Percentiles rank a stretch among this genome's conserved stretches.
These are phyloP conservation scores for Palythoa grandis DNA, from an alignment of 92 coral and sea anemone genomes.

Conservation along the genomic window DNA sequence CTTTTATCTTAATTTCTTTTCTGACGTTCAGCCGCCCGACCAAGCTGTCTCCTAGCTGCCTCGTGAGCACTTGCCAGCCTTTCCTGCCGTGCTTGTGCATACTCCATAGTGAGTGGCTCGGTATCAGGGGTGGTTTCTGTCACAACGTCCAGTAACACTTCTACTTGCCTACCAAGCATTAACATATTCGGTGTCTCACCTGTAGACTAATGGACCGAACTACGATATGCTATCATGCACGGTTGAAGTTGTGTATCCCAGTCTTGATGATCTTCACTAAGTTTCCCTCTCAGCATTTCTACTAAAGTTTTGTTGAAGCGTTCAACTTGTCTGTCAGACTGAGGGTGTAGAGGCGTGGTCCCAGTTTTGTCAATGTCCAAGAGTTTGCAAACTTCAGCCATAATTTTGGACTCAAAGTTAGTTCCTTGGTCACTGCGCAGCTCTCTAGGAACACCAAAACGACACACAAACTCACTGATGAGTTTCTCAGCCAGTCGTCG, in stretches of 20 bases:
- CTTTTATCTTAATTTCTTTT: constrained; percentile 54
- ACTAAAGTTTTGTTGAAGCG: constrained; percentile 42
- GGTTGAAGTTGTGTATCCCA: constrained; percentile 4
- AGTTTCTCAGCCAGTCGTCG: no score
- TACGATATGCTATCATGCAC: no score
- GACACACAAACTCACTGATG: no score
- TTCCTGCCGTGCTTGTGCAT: no score
- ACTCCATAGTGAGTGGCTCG: no score
- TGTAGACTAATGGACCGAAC: no score
- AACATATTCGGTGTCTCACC: no score
- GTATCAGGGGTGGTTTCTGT: constrained; percentile 21
- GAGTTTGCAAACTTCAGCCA: neutral
- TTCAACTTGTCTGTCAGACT: constrained; percentile 60
- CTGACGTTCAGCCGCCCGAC: constrained; percentile 33
- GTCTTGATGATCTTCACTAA: constrained; percentile 22
- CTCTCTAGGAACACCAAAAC: no score
- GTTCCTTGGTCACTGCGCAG: no score
- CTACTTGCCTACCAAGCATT: constrained; percentile 8
- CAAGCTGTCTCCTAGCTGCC: constrained; percentile 7
- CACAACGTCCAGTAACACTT: constrained; percentile 58
- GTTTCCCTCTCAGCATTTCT: neutral
- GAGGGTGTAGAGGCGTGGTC: constrained; percentile 53
- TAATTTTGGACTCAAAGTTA: no score
- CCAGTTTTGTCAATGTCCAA: constrained; percentile 53
- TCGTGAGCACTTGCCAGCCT: no score